Base-by-base conservation (phyloP, 2,797 vertebrate genomes). In the Loriculus beryllinus region DNA sequence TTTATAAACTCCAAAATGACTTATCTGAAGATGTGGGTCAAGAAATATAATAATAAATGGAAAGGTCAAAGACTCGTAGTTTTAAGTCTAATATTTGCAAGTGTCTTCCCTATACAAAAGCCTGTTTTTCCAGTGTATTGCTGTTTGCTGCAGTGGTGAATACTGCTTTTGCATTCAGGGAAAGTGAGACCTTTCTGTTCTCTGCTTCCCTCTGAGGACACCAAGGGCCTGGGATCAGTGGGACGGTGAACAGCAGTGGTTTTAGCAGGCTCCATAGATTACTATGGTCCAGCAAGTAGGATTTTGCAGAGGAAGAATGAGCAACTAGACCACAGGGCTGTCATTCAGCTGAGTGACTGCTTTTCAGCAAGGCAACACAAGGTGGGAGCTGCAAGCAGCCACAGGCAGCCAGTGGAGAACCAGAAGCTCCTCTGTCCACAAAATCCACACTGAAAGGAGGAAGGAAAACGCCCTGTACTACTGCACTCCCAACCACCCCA, bases 241-340 rank as follows among this genome's bases (percentile, higher is more conserved):
- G 16, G 35, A 69, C 0, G 0, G 52, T 57, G 40, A 85, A n/a
- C 8, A 74, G 33, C 18, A 17, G 0, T 12, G 49, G 28, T 56
- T 9, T 11, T 45, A 72, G 59, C 18, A 76, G 59, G 33, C 22
- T 82, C 57, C 47, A 42, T 6, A 45, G 26, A 60, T 20, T 48
- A 20, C 52, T 14, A 6, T 7, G 52, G 57, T 35, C 62, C 76
- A 86, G 49, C 37, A 48, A 54, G 69, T 25, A 63, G 69, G 42
- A 79, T 31, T 90, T 51, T 65, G 42, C 31, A 49, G 51, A 56
- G 67, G 39, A 59, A 48, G 31, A 25, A 42, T 45, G 48, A 68
- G 59, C 2, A 5, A 33, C 11, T 5, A 54, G 35, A 89, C 67
- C 39, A 19, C 2, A 20, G 43, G 25, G 59, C 63, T 91, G 39